Conservation (phyloP, 2,888 invertebrate genomes). For the Epinotia brunnichana region DNA sequence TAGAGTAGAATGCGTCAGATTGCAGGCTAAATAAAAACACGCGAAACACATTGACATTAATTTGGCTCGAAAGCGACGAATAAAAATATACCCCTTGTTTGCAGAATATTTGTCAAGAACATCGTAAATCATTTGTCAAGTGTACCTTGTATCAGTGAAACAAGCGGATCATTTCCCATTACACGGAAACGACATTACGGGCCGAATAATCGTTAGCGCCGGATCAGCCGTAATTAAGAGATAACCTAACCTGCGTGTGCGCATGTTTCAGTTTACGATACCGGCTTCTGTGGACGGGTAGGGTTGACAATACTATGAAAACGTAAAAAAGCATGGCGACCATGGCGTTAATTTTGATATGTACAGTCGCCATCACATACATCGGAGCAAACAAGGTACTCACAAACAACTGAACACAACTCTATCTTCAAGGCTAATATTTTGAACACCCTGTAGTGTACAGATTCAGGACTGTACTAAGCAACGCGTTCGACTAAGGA, state of each 20-base stretch:
- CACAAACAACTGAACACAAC: no score
- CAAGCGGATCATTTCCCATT: slow-evolving; percentile 30
- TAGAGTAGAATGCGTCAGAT: no score
- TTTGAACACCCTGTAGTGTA: no score
- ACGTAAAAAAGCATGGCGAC: not conserved
- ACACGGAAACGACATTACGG: slow-evolving; percentile 39
- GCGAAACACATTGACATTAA: not conserved
- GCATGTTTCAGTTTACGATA: slow-evolving; percentile 42
- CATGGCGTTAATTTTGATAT: no score
- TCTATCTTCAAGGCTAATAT: no score
- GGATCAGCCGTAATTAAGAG: slow-evolving; percentile 33
- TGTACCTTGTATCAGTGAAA: slow-evolving; percentile 5
- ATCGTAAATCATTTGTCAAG: not conserved
- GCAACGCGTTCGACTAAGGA: no score
- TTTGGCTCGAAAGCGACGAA: not conserved
- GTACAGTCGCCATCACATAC: no score
- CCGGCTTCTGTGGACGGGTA: slow-evolving; percentile 44
- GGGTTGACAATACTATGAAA: slow-evolving; percentile 17
- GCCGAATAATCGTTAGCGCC: slow-evolving; percentile 26
- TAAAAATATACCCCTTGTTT: not conserved
- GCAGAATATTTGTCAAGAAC: not conserved
- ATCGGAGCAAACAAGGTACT: no score
- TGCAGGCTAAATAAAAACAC: no score
- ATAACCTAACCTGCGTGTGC: slow-evolving; percentile 33
- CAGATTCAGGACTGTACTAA: no score